Conservation (phyloP, 2,888 invertebrate species). For the Uloborus plumipes region DNA sequence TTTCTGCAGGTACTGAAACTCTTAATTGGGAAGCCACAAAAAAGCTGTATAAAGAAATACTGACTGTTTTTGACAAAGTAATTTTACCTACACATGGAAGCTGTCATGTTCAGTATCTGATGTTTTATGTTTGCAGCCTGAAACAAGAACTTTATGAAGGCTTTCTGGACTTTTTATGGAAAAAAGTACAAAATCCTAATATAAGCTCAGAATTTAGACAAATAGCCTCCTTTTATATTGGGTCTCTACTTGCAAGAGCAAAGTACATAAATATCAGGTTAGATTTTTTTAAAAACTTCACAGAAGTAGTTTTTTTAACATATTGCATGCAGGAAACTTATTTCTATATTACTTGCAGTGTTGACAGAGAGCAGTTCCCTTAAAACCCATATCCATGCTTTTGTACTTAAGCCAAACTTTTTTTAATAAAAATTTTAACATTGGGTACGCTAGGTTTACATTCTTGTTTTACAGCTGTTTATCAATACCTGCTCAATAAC, state of each 20-base stretch:
- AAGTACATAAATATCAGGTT: slow-evolving; percentile 78
- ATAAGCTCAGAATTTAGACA: slow-evolving; percentile 78
- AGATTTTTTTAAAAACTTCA: slow-evolving; percentile 66
- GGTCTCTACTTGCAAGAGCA: slow-evolving; percentile 81
- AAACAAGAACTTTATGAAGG: slow-evolving; percentile 76
- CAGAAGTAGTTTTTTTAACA: too few species aligned
- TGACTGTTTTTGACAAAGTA: slow-evolving; percentile 83
- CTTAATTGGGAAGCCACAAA: slow-evolving; percentile 77
- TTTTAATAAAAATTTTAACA: too few species aligned
- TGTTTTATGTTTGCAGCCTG: slow-evolving; percentile 82
- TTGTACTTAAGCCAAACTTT: too few species aligned
- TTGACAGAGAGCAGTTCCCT: too few species aligned
- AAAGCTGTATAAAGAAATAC: slow-evolving; percentile 76
- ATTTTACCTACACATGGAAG: slow-evolving; percentile 87
- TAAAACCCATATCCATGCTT: too few species aligned
- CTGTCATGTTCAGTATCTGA: slow-evolving; percentile 82
- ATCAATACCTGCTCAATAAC: too few species aligned
- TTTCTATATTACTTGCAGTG: too few species aligned
- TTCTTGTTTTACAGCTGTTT: too few species aligned
- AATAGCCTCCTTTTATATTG: slow-evolving; percentile 81
- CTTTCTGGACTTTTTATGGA: slow-evolving; percentile 82
- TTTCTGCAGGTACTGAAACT: slow-evolving; percentile 69
- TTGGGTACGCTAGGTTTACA: too few species aligned
- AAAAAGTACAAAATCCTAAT: slow-evolving; percentile 79
- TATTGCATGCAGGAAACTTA: too few species aligned